Evolutionary conservation across 1,140 invertebrate genomes (phyloP), one percentile per base, ranked within the genome.

Genomic region (Eufriesea mexicana): DNA sequence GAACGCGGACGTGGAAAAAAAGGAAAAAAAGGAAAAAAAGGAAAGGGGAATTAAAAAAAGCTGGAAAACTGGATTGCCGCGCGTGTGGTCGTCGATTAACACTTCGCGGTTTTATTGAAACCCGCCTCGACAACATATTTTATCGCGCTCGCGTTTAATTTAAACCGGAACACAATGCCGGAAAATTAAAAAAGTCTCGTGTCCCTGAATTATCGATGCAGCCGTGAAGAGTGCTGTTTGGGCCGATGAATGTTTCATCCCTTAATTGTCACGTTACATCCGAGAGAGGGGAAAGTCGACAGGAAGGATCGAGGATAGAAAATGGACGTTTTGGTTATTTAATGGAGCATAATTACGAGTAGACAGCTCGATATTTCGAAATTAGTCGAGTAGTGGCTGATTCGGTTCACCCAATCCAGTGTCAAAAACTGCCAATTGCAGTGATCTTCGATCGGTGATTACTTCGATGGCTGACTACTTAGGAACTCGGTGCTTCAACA

Each of bases 91-190:
- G 51, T 57, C 70, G 51, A 72, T 72, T 72, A 72, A 72, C 70
- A 57, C 49, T 55, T 72, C 51, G 70, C 20, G 70, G 70, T 72
- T 55, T 72, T 72, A 72, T 72, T n/a, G 28, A 72, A 57, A 20
- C 68, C 20, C 20, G 9, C 9, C 16, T 25, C 28, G 49, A 42
- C 51, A 7, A 28, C 28, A 57, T 72, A 72, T 55, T 72, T 57
- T 57, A 72, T 72, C 14, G 8, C 5, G 20, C 0, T 23, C 20
- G 28, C 12, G 12, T 72, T 72, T 55, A 42, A 72, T 72, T 72
- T 54, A 18, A 25, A 72, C 28, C 51, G 14, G 4, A 23, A 35
- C 51, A 55, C 25, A 42, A 54, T n/a, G 6, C 6, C 28, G 42
- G 5, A 8, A 23, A 5, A 51, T 42, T n/a, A 42, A 55, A 71